A percentile compares a stretch with the other conserved stretches of the same genome.
Conservation (phyloP, 2,888 invertebrate genomes). For the Hirtodrosophila duncani region DNA sequence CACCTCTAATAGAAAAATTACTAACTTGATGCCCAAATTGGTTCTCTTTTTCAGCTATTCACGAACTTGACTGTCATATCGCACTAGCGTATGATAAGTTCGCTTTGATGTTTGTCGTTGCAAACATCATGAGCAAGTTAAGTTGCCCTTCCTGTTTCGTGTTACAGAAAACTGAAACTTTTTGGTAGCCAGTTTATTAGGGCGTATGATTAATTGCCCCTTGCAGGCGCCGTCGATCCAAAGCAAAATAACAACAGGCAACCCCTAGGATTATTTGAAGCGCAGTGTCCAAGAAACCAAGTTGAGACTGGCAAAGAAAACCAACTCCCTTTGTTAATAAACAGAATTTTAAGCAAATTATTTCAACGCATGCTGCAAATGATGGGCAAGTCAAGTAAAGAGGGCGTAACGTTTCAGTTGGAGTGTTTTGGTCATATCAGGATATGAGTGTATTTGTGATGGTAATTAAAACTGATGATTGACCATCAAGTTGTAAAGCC, state of each 20-base stretch:
- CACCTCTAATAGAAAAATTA: too few species aligned
- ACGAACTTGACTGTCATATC: too few species aligned
- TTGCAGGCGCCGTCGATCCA: conserved; percentile 43
- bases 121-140: too few species aligned
- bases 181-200: conserved; percentile 58
- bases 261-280: conserved; percentile 32
- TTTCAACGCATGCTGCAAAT: conserved; percentile 47
- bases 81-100: too few species aligned
- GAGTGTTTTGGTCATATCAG: too few species aligned
- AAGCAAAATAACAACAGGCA: conserved; percentile 8
- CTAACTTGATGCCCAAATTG: too few species aligned
- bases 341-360: conserved; percentile 51
- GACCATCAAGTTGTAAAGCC: conserved; percentile 2
- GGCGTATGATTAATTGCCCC: conserved; percentile 65
- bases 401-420: conserved; percentile 16
- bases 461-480: conserved; percentile 56
- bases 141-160: too few species aligned
- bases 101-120: too few species aligned
- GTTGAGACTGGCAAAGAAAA: conserved; percentile 8
- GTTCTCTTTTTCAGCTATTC: too few species aligned
- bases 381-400: conserved; percentile 25
- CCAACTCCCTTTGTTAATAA: conserved; percentile 30
- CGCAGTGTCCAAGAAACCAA: background rate
- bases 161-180: too few species aligned
- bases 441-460: conserved; percentile 6